phyloP scores from a whole-genome alignment of 2,888 invertebrate species.

The Drosophila basisetae region DNA sequence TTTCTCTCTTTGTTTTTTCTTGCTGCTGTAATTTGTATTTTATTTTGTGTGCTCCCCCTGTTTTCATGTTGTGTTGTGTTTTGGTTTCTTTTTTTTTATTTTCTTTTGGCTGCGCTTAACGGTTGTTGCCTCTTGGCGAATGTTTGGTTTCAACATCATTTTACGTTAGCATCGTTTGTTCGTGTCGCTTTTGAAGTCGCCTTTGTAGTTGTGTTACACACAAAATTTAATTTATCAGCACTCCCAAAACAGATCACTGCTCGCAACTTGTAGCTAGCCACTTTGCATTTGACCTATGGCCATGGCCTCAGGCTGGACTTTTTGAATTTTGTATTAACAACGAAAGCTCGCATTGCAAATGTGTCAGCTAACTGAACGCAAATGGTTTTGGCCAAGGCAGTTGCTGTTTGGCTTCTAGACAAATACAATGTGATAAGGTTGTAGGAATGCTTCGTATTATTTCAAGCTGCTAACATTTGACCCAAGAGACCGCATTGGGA shows the following conservation, averaged over 20 bases:
- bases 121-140: constrained; percentile 63
- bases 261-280: constrained; percentile 11
- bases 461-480: constrained; percentile 23
- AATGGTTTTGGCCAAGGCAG: constrained; percentile 20
- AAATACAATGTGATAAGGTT: constrained; percentile 43
- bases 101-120: constrained; percentile 40
- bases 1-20: constrained; percentile 27
- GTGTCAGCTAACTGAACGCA: constrained; percentile 18
- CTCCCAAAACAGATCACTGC: constrained; percentile 1
- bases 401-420: constrained; percentile 10
- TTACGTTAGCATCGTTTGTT: constrained; percentile 53
- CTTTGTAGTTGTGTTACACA: constrained; percentile 59
- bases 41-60: constrained; percentile 41
- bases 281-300: constrained; percentile 47
- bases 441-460: background rate
- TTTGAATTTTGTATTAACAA: constrained; percentile 22
- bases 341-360: constrained; percentile 3
- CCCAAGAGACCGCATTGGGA: constrained; percentile 33
- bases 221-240: constrained; percentile 59
- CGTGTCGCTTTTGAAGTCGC: constrained; percentile 61
- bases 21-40: constrained; percentile 71
- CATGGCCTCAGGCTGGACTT: constrained; percentile 15
- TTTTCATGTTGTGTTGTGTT: background rate
- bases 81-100: constrained; percentile 9
- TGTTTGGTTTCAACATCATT: constrained; percentile 70